These are phyloP conservation scores for Aphrocallistes beatrix DNA, from an alignment of 37 sponge, comb jelly and placozoan genomes.

Conservation along the genomic window DNA sequence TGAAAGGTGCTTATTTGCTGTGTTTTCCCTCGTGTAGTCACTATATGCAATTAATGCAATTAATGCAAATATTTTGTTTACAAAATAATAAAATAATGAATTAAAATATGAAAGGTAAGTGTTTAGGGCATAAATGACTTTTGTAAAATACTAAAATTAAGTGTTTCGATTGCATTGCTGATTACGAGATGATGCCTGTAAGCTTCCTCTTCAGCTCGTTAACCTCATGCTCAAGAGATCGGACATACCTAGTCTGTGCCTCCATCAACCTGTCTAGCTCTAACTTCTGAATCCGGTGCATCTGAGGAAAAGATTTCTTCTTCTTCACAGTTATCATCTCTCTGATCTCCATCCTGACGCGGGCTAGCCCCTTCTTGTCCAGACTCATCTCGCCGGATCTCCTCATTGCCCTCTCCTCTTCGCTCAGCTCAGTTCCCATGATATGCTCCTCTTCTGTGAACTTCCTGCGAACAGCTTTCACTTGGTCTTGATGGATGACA, in stretches of 20 bases:
- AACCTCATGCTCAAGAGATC: neutral
- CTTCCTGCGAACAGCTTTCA: neutral
- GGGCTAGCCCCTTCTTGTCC: neutral
- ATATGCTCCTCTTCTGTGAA: neutral
- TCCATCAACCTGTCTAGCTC: neutral
- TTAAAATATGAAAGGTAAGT: no score
- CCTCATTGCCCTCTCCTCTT: neutral
- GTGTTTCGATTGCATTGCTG: no score
- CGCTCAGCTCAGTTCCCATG: neutral
- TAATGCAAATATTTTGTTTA: no score
- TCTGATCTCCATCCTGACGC: neutral
- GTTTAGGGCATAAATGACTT: no score
- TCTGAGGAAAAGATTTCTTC: neutral
- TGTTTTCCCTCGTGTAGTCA: no score
- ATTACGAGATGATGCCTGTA: no score
- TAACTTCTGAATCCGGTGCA: neutral
- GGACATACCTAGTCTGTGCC: neutral
- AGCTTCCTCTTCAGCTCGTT: neutral
- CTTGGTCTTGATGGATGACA: neutral
- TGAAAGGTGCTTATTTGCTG: no score
- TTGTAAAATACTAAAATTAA: no score
- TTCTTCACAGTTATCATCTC: conserved; percentile 9
- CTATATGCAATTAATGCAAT: no score
- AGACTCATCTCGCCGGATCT: neutral
- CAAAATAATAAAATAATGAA: no score